Conservation (phyloP, 2,797 vertebrate species). For the Coccyzus lansbergi region DNA sequence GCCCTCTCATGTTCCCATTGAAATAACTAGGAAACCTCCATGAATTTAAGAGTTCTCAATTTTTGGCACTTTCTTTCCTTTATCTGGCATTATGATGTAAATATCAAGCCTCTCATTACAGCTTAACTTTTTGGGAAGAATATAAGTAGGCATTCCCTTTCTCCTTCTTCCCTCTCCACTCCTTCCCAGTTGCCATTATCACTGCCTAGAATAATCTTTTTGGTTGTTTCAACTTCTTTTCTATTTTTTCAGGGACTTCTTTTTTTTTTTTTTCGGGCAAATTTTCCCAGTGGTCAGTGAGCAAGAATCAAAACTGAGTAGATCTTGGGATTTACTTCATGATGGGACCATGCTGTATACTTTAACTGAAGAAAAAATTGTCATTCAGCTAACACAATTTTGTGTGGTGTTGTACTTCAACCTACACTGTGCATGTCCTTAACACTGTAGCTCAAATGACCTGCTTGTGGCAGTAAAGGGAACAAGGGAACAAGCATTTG, state of each 20-base stretch:
- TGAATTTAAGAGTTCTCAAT: not conserved
- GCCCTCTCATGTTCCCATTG: not conserved
- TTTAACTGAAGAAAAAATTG: not conserved
- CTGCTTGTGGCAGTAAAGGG: not conserved
- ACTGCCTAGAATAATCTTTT: not conserved
- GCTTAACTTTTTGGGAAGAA: not conserved
- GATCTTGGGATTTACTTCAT: not conserved
- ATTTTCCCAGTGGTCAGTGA: not conserved
- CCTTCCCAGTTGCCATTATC: not conserved
- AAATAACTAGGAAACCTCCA: not conserved
- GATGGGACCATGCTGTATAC: not conserved
- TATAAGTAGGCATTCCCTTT: not conserved
- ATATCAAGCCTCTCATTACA: not conserved
- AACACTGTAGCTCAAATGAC: not conserved
- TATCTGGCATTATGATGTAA: not conserved
- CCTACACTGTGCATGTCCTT: not conserved
- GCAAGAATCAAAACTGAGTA: not conserved
- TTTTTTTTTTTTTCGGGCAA: not conserved
- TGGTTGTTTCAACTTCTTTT: not conserved
- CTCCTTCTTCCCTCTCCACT: not conserved
- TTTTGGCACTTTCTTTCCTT: not conserved
- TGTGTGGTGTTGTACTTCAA: not conserved
- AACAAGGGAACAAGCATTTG: not conserved
- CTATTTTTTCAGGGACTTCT: not conserved
- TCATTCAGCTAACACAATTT: not conserved